phyloP scores from a whole-genome alignment of 1,140 invertebrate species.

The Drosophila mojavensis region DNA sequence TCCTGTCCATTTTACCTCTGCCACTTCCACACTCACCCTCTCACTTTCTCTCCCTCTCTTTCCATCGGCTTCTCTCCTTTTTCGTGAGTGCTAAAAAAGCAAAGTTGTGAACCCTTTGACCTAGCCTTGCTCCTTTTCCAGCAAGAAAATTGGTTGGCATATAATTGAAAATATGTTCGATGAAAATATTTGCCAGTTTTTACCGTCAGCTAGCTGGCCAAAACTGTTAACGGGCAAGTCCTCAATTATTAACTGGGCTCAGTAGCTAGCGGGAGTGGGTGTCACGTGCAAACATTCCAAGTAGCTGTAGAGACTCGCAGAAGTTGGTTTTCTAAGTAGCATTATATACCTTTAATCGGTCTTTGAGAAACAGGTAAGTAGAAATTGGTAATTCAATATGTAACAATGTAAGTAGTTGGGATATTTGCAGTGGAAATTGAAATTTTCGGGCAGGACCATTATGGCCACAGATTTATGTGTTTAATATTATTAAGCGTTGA shows the following conservation, averaged over 20 bases:
- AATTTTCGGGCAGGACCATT: too few relatives aligned
- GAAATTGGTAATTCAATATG: too few relatives aligned
- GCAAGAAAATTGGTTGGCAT: slow-evolving; percentile 50
- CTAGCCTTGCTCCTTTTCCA: slow-evolving; percentile 1
- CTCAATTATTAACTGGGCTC: slow-evolving; percentile 60
- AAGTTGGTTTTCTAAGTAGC: background rate
- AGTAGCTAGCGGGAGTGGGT: slow-evolving; percentile 6
- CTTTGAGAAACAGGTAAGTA: too few relatives aligned
- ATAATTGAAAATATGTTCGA: slow-evolving; percentile 75
- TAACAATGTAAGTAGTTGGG: too few relatives aligned
- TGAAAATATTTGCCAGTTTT: slow-evolving; percentile 59
- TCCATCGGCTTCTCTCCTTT: background rate
- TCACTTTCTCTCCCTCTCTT: too few relatives aligned
- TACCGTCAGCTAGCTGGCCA: background rate
- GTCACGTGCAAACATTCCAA: background rate
- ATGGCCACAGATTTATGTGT: too few relatives aligned
- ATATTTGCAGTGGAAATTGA: too few relatives aligned
- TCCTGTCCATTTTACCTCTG: background rate
- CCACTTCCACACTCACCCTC: too few relatives aligned
- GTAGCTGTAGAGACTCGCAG: background rate
- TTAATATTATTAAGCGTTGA: too few relatives aligned
- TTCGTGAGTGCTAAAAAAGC: slow-evolving; percentile 4
- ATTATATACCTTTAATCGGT: too few relatives aligned
- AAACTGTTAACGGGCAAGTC: slow-evolving; percentile 27
- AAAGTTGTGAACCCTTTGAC: slow-evolving; percentile 14